Percentiles rank a stretch among this genome's conserved stretches.
Evolutionary conservation across 2,113 vertebrate genomes (phyloP).

Genomic region (Vulpes ferrilata): DNA sequence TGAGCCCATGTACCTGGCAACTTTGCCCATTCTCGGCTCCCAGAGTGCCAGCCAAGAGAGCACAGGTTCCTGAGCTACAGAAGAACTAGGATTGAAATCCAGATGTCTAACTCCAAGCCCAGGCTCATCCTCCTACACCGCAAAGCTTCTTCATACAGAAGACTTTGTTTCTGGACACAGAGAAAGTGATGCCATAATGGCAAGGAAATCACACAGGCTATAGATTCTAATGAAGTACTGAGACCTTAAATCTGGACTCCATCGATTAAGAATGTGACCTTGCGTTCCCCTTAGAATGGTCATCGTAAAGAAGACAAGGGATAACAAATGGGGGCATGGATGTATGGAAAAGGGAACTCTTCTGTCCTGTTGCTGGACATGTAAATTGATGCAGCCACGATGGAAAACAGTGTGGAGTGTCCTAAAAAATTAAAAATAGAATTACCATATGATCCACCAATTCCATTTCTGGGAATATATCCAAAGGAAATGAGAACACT

Average conservation of each 20-base stretch:
- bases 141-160: not conserved
- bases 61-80: not conserved
- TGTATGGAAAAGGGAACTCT: not conserved
- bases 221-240: not conserved
- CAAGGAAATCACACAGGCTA: not conserved
- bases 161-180: conserved; percentile 28
- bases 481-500: not conserved
- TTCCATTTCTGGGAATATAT: not conserved
- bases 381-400: not conserved
- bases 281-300: not conserved
- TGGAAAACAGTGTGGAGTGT: not conserved
- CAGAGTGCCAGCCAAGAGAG: not conserved
- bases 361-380: too few species aligned
- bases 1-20: not conserved
- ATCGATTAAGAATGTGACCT: conserved; percentile 28
- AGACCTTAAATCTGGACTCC: not conserved
- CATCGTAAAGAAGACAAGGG: not conserved
- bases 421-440: not conserved
- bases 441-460: not conserved
- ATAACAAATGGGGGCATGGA: not conserved
- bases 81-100: not conserved
- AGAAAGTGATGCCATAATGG: not conserved
- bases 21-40: not conserved
- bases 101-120: not conserved
- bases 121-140: not conserved